Conservation (phyloP, 2,797 vertebrate genomes). For the Cuculus canorus region DNA sequence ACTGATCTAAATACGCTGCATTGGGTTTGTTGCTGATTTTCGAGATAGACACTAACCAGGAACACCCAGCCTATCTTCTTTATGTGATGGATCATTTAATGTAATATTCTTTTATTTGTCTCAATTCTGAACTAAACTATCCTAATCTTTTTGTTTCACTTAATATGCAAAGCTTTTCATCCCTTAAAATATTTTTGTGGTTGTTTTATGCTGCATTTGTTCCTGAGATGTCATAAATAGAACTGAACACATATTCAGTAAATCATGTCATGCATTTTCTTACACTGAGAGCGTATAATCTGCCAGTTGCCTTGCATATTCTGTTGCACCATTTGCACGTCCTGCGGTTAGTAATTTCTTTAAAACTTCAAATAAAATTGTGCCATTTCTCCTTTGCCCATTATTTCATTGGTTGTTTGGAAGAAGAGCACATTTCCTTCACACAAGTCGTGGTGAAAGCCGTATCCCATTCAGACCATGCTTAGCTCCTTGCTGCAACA, state of each 20-base stretch:
- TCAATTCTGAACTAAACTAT: slow-evolving; percentile 15
- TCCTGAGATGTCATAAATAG: slow-evolving; percentile 14
- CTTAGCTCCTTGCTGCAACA: neutral
- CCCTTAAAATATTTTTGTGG: neutral
- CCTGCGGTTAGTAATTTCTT: neutral
- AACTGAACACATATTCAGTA: neutral
- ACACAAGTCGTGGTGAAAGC: neutral
- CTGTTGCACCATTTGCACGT: neutral
- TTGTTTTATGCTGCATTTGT: slow-evolving; percentile 30
- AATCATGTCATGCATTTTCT: slow-evolving; percentile 9
- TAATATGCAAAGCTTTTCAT: slow-evolving; percentile 18
- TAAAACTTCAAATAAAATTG: neutral
- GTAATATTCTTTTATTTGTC: slow-evolving; percentile 23
- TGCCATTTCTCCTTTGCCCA: neutral
- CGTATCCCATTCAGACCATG: rapidly evolving
- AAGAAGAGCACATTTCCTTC: neutral
- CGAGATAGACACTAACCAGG: neutral
- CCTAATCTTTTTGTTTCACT: slow-evolving; percentile 47
- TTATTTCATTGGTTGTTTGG: neutral
- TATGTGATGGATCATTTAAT: slow-evolving; percentile 22
- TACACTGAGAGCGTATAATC: neutral
- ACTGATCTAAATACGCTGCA: neutral
- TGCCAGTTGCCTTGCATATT: neutral
- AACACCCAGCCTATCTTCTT: neutral
- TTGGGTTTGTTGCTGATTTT: neutral